Conservation (phyloP, 1,140 invertebrate species). For the Battus philenor region DNA sequence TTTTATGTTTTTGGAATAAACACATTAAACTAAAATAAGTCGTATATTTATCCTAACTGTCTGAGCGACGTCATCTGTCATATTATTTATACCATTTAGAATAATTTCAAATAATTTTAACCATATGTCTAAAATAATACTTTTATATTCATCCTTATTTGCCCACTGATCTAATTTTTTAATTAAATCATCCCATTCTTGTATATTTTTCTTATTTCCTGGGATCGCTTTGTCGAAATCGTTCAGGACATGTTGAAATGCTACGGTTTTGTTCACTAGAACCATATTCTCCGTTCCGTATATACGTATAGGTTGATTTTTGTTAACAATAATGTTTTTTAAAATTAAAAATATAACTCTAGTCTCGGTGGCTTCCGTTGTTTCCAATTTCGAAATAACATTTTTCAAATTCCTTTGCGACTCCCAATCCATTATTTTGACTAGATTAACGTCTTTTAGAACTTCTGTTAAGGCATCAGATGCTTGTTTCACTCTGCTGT, state of each 20-base stretch:
- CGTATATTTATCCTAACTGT: constrained; percentile 4
- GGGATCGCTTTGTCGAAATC: constrained; percentile 9
- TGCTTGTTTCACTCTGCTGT: constrained; percentile 28
- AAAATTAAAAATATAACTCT: constrained; percentile 25
- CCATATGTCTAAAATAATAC: not conserved
- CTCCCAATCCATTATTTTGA: constrained; percentile 14
- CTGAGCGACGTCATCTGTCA: not conserved
- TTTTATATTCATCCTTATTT: not conserved
- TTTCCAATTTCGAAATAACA: constrained; percentile 18
- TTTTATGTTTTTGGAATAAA: not conserved
- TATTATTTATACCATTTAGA: not conserved
- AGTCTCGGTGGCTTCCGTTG: not conserved
- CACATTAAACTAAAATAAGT: not conserved
- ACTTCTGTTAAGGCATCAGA: constrained; percentile 29
- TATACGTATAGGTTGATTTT: constrained; percentile 27
- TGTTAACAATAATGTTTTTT: constrained; percentile 23
- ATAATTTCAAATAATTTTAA: not conserved
- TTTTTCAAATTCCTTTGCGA: constrained; percentile 17
- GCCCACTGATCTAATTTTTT: not conserved
- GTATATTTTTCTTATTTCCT: constrained; percentile 4
- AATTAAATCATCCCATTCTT: constrained; percentile 3
- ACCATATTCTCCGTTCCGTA: constrained; percentile 11
- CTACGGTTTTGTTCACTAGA: constrained; percentile 25
- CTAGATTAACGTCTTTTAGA: constrained; percentile 21
- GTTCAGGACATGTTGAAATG: constrained; percentile 27